Base-by-base conservation (phyloP, 2,797 vertebrate species). In the Ficedula albicollis region DNA sequence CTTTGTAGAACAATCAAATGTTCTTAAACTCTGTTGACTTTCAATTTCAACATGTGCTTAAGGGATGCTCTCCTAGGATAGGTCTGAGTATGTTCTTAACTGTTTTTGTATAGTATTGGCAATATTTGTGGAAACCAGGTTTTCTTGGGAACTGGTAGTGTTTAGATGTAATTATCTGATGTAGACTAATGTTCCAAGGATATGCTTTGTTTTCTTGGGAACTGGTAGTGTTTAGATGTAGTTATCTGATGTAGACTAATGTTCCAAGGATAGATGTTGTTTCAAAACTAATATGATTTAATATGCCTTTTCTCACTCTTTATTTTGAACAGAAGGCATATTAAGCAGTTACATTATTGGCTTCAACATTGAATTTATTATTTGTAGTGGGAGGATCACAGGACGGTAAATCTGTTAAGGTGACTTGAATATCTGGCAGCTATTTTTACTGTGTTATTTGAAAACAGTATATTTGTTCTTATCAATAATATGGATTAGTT, bases 1-100 rank as follows among this genome's bases (percentile, higher is more conserved):
- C 5, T 49, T 0, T 27, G 6, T 59, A 32, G 26, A 73, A 9
- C 11, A 76, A 0, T 17, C 14, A 9, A 73, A 17, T 34, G 6
- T 52, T 92, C 29, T 58, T 55, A 17, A 73, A 29, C 25, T 80
- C 8, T 7, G 2, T 39, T 59, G 55, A 15, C n/a, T 93, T 76
- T 15, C 5, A 38, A 56, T 30, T 58, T 94, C 51, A 69, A 0
- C 15, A 3, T n/a, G 15, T 86, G 26, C 10, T 55, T 70, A 36
- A 73, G 48, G 13, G 46, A 11, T 74, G n/a, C 21, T 22, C 25
- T 79, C 9, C 18, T 44, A 36, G 13, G 29, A 58, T 15, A 51
- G n/a, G 22, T 21, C 56, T 59, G 51, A 58, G 12, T 48, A 4
- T 30, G 9, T 52, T 83, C 87, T 46, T 30, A 64, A 36, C 21